Conservation (phyloP, 2,797 vertebrate genomes). For the Danio aesculapii region DNA sequence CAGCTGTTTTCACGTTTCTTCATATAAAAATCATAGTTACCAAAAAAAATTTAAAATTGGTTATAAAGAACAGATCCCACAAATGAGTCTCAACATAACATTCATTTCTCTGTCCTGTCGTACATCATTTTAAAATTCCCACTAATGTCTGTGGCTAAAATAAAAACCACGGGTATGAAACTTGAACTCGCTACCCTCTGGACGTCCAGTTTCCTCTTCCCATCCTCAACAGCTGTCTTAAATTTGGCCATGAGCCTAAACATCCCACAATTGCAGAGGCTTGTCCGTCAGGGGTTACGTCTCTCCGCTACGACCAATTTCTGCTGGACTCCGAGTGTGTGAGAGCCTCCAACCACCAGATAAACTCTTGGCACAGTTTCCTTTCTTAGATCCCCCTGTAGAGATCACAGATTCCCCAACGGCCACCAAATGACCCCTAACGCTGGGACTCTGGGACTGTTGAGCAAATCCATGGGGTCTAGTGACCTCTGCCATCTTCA, state of each 20-base stretch:
- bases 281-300: slow-evolving; percentile 24
- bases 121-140: not conserved
- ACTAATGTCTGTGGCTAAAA: not conserved
- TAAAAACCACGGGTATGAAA: slow-evolving; percentile 20
- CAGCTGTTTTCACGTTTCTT: no score
- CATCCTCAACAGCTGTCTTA: slow-evolving; percentile 35
- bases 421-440: slow-evolving; percentile 16
- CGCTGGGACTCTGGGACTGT: slow-evolving; percentile 24
- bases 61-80: no score
- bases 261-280: slow-evolving; percentile 12
- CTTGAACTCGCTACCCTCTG: slow-evolving; percentile 21
- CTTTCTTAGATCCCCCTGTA: slow-evolving; percentile 6
- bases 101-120: not conserved
- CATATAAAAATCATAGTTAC: no score
- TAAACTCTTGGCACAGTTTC: slow-evolving; percentile 30
- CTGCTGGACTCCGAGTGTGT: slow-evolving; percentile 1
- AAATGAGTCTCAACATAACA: not conserved
- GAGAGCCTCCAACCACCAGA: slow-evolving; percentile 19
- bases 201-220: slow-evolving; percentile 19
- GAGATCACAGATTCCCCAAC: slow-evolving; percentile 37
- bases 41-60: no score
- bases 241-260: slow-evolving; percentile 31
- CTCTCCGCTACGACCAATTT: slow-evolving; percentile 7
- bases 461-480: slow-evolving; percentile 24
- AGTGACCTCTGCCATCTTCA: slow-evolving; percentile 41